These are phyloP conservation scores for Thecophora atra DNA, from an alignment of 2,888 invertebrate species.

Conservation along the genomic window DNA sequence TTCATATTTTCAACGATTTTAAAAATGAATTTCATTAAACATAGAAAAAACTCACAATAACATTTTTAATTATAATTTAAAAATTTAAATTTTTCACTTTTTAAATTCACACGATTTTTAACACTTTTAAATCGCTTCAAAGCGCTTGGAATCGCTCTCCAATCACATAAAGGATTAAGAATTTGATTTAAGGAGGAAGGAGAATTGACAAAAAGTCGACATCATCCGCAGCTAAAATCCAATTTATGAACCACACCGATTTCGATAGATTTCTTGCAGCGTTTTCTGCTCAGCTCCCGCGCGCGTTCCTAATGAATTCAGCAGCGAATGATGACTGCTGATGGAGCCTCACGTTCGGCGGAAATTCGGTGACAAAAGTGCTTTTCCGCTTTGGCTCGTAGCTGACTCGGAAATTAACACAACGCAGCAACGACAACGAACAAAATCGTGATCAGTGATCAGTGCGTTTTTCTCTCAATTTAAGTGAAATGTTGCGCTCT, in stretches of 20 bases:
- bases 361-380: constrained; percentile 14
- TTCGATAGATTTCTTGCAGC: not conserved
- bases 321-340: constrained; percentile 38
- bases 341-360: constrained; percentile 1
- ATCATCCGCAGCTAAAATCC: constrained; percentile 24
- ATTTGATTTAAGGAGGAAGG: not conserved
- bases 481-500: too few relatives aligned
- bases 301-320: constrained; percentile 42
- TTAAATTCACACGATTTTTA: too few relatives aligned
- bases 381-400: not conserved
- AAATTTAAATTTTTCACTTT: not conserved
- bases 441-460: not conserved
- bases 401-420: too few relatives aligned
- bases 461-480: not conserved
- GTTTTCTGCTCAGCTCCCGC: constrained; percentile 7
- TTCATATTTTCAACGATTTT: not conserved
- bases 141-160: too few relatives aligned
- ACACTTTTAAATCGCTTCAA: too few relatives aligned
- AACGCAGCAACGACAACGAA: too few relatives aligned
- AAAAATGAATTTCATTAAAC: too few relatives aligned
- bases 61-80: too few relatives aligned
- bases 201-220: too few relatives aligned
- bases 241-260: constrained; percentile 11
- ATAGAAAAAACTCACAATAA: too few relatives aligned
- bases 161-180: not conserved